Evolutionary conservation across 2,113 vertebrate species (phyloP).

Genomic region (Neogobius melanostomus): DNA sequence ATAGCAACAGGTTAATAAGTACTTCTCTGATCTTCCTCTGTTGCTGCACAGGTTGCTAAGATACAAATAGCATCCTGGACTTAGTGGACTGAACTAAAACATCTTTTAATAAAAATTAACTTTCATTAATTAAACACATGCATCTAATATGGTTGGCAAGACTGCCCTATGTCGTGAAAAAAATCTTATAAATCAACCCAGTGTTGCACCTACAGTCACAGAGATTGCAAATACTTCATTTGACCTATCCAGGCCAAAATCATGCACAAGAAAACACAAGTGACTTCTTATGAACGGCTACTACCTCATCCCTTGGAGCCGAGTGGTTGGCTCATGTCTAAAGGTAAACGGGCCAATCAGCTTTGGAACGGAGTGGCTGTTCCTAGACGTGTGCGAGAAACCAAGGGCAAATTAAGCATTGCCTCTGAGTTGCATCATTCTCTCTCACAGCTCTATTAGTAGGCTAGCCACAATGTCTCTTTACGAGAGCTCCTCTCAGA

Average conservation of each 20-base stretch:
- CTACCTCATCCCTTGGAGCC: slow-evolving; percentile 63
- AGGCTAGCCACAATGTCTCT: slow-evolving; percentile 71
- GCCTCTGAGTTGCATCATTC: slow-evolving; percentile 81
- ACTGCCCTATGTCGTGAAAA: slow-evolving; percentile 10
- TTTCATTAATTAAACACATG: slow-evolving; percentile 48
- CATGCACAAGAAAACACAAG: slow-evolving; percentile 58
- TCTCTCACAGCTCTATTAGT: slow-evolving; percentile 75
- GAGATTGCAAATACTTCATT: slow-evolving; percentile 52
- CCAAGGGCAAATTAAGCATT: slow-evolving; percentile 77
- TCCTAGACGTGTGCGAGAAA: slow-evolving; percentile 70
- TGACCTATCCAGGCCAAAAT: slow-evolving; percentile 53
- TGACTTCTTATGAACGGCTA: slow-evolving; percentile 62
- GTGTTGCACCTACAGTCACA: slow-evolving; percentile 43
- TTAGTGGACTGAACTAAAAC: slow-evolving; percentile 61
- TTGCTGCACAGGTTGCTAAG: slow-evolving; percentile 79
- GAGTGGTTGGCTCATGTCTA: slow-evolving; percentile 66
- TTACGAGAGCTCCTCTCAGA: slow-evolving; percentile 67
- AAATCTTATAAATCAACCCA: slow-evolving; percentile 18
- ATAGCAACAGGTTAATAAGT: slow-evolving; percentile 85
- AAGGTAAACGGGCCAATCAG: slow-evolving; percentile 73
- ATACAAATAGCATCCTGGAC: slow-evolving; percentile 69
- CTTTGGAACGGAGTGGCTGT: slow-evolving; percentile 63
- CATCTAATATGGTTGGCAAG: slow-evolving; percentile 26
- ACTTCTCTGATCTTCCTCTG: slow-evolving; percentile 73
- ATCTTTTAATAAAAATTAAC: slow-evolving; percentile 65